Base-by-base conservation (phyloP, 2,113 vertebrate genomes). In the Calidris pugnax region DNA sequence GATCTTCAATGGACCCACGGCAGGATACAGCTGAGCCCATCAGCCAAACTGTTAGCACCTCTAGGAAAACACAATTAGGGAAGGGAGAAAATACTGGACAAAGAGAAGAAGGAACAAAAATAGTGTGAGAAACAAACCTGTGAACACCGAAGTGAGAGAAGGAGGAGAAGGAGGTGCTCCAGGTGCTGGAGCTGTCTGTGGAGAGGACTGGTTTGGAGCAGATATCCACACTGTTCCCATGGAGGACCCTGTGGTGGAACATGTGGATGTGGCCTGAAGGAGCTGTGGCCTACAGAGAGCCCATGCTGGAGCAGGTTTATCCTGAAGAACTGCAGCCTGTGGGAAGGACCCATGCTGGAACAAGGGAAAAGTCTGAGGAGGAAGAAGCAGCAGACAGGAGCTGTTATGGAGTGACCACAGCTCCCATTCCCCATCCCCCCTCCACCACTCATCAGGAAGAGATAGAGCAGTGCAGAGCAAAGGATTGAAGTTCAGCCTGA, bases 341-440 rank as follows among this genome's bases (percentile, higher is more conserved):
- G 28, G 10, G 14, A 56, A 83, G 23, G 10, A 51, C 26, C 6
- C 37, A 43, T 0, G 0, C 8, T 39, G 37, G 14, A 47, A 8
- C 6, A 72, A 30, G 7, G 16, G 28, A 41, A 62, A 76, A 56
- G 16, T 12, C 9, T 41, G 13, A 60, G 19, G 30, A 68, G 11
- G 15, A 50, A 88, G 32, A 35, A 78, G 19, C 0, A 0, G 14
- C 22, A 66, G 32, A 33, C 8, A 69, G 16, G 14, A 88, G 4
- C 6, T 23, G 6, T 47, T 26, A 4, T 9, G 8, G 17, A 43
- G 4, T 6, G 7, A n/a, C 6, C 9, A 9, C 5, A 5, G 6
- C 17, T 4, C 12, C 45, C 11, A 7, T 51, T 47, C 22, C 7
- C 12, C 18, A 3, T 27, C 3, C 7, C 9, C 0, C 8, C 41